Conservation (phyloP, 2,113 vertebrate genomes). For the Puffinus mauretanicus region DNA sequence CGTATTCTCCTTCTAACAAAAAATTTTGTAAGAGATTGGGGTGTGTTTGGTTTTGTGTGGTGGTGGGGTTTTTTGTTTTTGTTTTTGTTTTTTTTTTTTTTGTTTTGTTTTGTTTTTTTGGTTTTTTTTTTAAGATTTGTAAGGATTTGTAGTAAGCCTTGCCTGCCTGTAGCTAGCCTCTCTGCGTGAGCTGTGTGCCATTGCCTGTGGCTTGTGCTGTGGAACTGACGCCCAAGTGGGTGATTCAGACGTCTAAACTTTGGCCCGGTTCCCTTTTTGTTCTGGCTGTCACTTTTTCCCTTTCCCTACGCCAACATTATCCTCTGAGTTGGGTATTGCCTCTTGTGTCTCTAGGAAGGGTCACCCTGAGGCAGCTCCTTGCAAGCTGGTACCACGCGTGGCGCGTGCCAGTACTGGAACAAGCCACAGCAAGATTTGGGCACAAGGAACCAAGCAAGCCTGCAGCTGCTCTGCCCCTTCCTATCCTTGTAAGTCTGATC, state of each 20-base stretch:
- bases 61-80: background rate
- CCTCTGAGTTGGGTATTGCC: background rate
- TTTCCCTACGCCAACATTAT: background rate
- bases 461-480: background rate
- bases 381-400: background rate
- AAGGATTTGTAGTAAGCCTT: background rate
- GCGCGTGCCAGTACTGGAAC: accelerated
- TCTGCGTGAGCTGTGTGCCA: background rate
- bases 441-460: background rate
- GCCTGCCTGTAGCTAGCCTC: background rate
- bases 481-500: background rate
- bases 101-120: too few species aligned
- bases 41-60: background rate
- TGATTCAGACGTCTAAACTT: background rate
- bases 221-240: background rate
- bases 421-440: background rate
- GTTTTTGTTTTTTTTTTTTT: background rate
- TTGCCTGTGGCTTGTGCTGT: background rate
- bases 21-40: background rate
- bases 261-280: background rate
- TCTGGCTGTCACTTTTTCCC: background rate
- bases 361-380: background rate
- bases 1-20: background rate
- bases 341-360: accelerated
- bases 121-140: background rate